phyloP scores from a whole-genome alignment of 2,888 invertebrate species.

The Darwinula stevensoni region DNA sequence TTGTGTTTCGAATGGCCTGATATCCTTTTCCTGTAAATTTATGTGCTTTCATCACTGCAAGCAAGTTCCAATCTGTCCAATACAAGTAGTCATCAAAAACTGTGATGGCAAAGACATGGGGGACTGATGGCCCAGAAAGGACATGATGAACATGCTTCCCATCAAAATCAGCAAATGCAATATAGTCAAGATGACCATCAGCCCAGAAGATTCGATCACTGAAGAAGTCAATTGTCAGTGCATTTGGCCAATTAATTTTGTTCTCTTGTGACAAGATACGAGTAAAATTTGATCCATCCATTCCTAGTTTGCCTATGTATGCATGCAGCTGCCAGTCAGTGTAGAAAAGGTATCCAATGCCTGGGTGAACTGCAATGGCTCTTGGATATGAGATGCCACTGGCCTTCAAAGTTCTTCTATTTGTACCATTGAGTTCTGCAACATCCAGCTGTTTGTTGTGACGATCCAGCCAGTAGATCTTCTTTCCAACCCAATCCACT shows the following conservation, averaged over 20 bases:
- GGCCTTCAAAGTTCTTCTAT: constrained; percentile 52
- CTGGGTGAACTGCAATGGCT: constrained; percentile 79
- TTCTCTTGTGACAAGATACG: constrained; percentile 40
- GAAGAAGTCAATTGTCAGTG: constrained; percentile 80
- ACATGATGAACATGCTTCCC: constrained; percentile 58
- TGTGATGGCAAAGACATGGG: constrained; percentile 80
- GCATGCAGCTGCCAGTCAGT: constrained; percentile 89
- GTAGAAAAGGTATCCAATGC: constrained; percentile 70
- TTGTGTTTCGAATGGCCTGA: constrained; percentile 47
- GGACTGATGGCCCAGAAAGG: constrained; percentile 42
- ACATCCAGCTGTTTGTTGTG: constrained; percentile 72
- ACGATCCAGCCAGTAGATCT: constrained; percentile 87
- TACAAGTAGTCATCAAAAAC: constrained; percentile 73
- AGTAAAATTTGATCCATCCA: constrained; percentile 79
- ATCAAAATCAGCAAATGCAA: constrained; percentile 75
- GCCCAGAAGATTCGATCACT: constrained; percentile 89
- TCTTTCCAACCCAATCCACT: constrained; percentile 82
- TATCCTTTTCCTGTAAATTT: constrained; percentile 41
- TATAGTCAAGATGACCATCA: constrained; percentile 91
- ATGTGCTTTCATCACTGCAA: constrained; percentile 62
- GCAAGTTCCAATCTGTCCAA: constrained; percentile 97
- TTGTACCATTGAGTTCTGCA: constrained; percentile 67
- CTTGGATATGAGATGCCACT: constrained; percentile 65
- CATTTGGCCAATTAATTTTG: constrained; percentile 95
- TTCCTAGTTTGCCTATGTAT: constrained; percentile 81